Percentiles rank a stretch among this genome's conserved stretches.
Conservation (phyloP, 2,888 invertebrate genomes). For the Liposcelis brunnea region DNA sequence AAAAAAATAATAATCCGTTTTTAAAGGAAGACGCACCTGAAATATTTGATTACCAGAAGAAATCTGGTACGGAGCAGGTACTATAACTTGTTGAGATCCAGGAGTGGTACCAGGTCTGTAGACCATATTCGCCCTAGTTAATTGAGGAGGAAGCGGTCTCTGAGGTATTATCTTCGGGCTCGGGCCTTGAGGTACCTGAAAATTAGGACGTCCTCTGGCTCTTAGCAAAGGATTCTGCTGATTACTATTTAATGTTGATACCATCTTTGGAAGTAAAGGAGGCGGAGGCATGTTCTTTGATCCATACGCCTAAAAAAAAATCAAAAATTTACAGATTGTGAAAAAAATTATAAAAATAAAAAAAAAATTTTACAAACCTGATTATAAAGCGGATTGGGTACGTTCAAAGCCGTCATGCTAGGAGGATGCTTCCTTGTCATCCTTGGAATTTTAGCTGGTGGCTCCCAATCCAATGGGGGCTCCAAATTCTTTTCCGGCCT, state of each 20-base stretch:
- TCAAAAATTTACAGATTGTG: slow-evolving; percentile 2
- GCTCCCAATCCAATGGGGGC: slow-evolving; percentile 81
- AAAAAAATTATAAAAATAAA: slow-evolving; percentile 13
- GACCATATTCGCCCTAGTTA: slow-evolving; percentile 32
- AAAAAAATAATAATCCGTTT: too few relatives aligned
- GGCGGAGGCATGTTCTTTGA: slow-evolving; percentile 27
- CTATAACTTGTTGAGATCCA: slow-evolving; percentile 30
- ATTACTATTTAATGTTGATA: slow-evolving; percentile 25
- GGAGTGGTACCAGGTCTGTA: slow-evolving; percentile 50
- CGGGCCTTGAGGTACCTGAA: slow-evolving; percentile 23
- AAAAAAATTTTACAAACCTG: background rate
- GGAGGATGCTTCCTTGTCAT: slow-evolving; percentile 28
- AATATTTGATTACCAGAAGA: slow-evolving; percentile 43
- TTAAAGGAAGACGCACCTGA: slow-evolving; percentile 32
- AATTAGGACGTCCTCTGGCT: slow-evolving; percentile 23
- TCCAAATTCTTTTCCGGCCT: slow-evolving; percentile 71
- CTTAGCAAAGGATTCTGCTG: slow-evolving; percentile 28
- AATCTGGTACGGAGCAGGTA: slow-evolving; percentile 41
- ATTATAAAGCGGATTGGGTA: background rate
- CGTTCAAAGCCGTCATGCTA: slow-evolving; percentile 14
- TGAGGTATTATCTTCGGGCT: slow-evolving; percentile 21
- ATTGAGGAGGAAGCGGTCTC: slow-evolving; percentile 10
- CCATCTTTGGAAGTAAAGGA: slow-evolving; percentile 14
- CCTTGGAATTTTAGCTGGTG: slow-evolving; percentile 82
- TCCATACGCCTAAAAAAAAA: background rate